Evolutionary conservation across 2,888 invertebrate genomes (phyloP).

Genomic region (Geotrupes spiniger): DNA sequence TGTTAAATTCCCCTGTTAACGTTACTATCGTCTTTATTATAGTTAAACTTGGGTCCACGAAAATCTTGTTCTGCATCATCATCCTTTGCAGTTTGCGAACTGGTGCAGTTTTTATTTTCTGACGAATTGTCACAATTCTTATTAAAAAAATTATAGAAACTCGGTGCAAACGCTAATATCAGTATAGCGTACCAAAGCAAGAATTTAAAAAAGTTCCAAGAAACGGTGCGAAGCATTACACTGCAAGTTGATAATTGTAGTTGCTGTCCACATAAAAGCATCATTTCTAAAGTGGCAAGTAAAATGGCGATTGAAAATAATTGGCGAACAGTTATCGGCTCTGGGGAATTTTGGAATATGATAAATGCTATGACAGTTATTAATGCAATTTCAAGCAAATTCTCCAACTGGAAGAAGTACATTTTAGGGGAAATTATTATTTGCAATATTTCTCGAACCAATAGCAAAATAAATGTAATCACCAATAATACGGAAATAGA

Average conservation of each 20-base stretch:
- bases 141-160: conserved; percentile 74
- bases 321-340: conserved; percentile 58
- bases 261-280: conserved; percentile 75
- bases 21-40: conserved; percentile 82
- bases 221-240: conserved; percentile 79
- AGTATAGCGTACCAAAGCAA: conserved; percentile 76
- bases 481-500: conserved; percentile 48
- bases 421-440: conserved; percentile 63
- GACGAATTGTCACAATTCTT: conserved; percentile 41
- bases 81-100: too few species aligned
- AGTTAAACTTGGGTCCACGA: conserved; percentile 67
- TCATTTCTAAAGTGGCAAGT: conserved; percentile 72
- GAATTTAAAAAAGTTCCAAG: conserved; percentile 76
- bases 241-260: conserved; percentile 78
- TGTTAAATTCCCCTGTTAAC: conserved; percentile 85
- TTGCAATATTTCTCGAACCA: conserved; percentile 69
- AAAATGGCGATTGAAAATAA: conserved; percentile 72
- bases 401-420: conserved; percentile 69
- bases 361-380: conserved; percentile 63
- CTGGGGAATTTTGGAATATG: conserved; percentile 52
- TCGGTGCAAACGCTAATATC: conserved; percentile 76
- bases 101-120: not conserved
- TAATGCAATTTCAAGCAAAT: conserved; percentile 70
- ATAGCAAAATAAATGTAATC: conserved; percentile 60
- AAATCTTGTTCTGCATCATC: conserved; percentile 57